Evolutionary conservation across 2,113 vertebrate genomes (phyloP), one percentile per base, ranked within the genome.

Genomic region (Oenanthe melanoleuca): DNA sequence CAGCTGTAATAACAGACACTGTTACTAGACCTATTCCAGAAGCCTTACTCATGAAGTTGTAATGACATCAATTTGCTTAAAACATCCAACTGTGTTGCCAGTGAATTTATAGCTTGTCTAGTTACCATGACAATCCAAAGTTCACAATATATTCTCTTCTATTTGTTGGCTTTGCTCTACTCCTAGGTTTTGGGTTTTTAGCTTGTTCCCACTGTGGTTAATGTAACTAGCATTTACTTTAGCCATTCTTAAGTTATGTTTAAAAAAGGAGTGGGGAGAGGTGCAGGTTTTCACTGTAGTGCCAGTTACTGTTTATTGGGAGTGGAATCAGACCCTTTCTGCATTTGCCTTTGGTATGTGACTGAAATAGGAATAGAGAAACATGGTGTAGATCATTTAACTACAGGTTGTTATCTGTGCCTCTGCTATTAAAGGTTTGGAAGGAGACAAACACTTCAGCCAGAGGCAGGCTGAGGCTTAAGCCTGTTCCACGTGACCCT

Each of bases 51-150:
- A 93, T 22, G 33, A 71, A 31, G 25, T 29, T 89, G 57, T 92
- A 83, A 95, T 89, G 92, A 83, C 88, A 95, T 72, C 72, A 56
- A 14, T 88, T 92, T 88, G 75, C 72, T 92, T 95, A 85, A 89
- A 87, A 66, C 63, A 63, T 26, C 72, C 52, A 78, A 47, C 38
- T n/a, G 55, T 60, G 75, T 42, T 70, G 86, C 86, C 75, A 90
- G 80, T 79, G 80, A 67, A 84, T 89, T 71, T 86, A 88, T 17
- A 71, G 86, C 86, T 88, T 86, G 88, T 81, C 65, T 87, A 67
- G 86, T 95, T 93, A 79, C 80, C 56, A 75, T 79, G 80, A 67
- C 37, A 0, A 88, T 63, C 74, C 60, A 26, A 37, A 85, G 57
- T 53, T 93, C 40, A 24, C 9, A 52, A 37, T 44, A n/a, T n/a